Evolutionary conservation across 2,888 invertebrate genomes (phyloP), one percentile per base, ranked within the genome.

Genomic region (Phyllotreta cruciferae): DNA sequence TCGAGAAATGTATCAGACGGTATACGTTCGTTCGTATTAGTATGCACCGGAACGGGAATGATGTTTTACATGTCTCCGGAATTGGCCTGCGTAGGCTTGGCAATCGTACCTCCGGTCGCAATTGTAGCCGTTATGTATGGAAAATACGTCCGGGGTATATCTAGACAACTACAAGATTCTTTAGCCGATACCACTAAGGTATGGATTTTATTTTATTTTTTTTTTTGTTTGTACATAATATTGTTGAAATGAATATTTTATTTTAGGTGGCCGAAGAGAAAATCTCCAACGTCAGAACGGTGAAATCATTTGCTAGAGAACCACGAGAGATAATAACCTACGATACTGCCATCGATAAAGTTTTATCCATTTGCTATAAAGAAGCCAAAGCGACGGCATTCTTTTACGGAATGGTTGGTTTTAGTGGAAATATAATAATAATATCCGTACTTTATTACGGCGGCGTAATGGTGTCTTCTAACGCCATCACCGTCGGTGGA

Each of bases 1-100:
- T 97, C 96, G 57, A 91, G 90, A 77, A 98, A 98, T 82, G 87
- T 98, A 62, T 96, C 96, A 1, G 98, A 98, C 83, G 98, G 98
- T 0, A 81, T 98, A 14, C 83, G 98, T 50, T 93, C 96, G 0
- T 78, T 89, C 1, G 89, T 95, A 64, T 95, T 96, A 89, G 92
- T 93, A 6, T 80, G 88, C 34, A 93, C 92, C 45, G 96, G 97
- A 0, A 89, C 94, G 39, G 90, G 92, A 34, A 96, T 98, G 93
- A 98, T 98, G 98, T 87, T 96, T 71, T 96, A 94, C 80, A 93
- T 96, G 78, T 98, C 97, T 0, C 90, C 94, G 0, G 88, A 94
- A 70, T 81, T 98, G 73, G 93, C 98, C 3, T 75, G 93, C 52
- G 89, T 97, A 52, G 94, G 97, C 14, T 81, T 96, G 56, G 85